Evolutionary conservation across 2,888 invertebrate genomes (phyloP).

Genomic region (Sipunculus nudus): DNA sequence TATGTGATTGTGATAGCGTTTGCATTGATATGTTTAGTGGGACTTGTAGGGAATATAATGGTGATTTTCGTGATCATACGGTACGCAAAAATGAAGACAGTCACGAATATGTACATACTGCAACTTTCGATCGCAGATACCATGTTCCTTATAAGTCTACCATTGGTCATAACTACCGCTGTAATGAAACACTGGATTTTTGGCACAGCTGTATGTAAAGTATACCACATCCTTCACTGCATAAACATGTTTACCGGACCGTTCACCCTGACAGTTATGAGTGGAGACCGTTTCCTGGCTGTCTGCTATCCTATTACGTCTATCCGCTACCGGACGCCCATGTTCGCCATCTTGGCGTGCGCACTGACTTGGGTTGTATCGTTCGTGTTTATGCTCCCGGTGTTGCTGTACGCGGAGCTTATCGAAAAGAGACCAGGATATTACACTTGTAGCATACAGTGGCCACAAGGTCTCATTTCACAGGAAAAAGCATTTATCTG

Average conservation of each 20-base stretch:
- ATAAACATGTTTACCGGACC: conserved; percentile 41
- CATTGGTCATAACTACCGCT: conserved; percentile 33
- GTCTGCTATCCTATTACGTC: conserved; percentile 38
- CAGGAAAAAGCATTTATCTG: conserved; percentile 20
- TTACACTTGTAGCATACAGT: neutral
- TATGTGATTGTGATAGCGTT: conserved; percentile 11
- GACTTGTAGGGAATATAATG: conserved; percentile 33
- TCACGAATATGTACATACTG: conserved; percentile 40
- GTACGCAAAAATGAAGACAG: conserved; percentile 44
- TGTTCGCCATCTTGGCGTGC: conserved; percentile 28
- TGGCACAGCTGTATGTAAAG: conserved; percentile 30
- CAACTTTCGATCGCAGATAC: conserved; percentile 40
- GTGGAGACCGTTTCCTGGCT: conserved; percentile 40
- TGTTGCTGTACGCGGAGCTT: conserved; percentile 31
- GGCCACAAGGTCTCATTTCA: conserved; percentile 18
- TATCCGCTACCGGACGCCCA: conserved; percentile 33
- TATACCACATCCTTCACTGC: conserved; percentile 36
- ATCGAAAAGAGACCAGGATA: neutral
- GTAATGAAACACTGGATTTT: conserved; percentile 33
- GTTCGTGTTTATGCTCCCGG: conserved; percentile 33
- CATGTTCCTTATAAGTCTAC: conserved; percentile 37
- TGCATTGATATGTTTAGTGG: conserved; percentile 28
- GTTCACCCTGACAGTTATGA: conserved; percentile 37
- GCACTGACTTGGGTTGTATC: conserved; percentile 34
- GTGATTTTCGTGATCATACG: conserved; percentile 35